Conservation (phyloP, 2,113 vertebrate genomes). For the Syngnathus scovelli region DNA sequence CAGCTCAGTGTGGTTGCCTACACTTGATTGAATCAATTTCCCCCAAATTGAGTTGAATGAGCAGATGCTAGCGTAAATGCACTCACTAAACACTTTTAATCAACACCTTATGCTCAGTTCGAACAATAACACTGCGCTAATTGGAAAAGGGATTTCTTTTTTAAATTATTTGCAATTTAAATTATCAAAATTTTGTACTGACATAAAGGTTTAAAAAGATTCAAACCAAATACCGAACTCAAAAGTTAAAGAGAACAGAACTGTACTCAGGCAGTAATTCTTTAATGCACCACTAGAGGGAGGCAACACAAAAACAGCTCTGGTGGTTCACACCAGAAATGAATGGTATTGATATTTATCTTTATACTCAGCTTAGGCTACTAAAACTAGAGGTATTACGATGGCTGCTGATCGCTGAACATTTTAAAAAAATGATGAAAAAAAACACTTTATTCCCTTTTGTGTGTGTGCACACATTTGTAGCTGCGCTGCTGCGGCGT, state of each 20-base stretch:
- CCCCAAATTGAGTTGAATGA: background rate
- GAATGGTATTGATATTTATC: too few species aligned
- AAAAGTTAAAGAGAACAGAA: too few species aligned
- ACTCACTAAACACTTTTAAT: background rate
- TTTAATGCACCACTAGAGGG: too few species aligned
- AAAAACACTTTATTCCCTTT: background rate
- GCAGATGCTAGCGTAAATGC: background rate
- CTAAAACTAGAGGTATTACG: too few species aligned
- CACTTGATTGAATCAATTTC: background rate
- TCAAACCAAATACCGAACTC: too few species aligned
- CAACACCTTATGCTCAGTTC: background rate
- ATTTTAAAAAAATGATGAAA: too few species aligned
- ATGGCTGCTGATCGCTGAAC: too few species aligned
- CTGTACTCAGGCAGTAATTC: too few species aligned
- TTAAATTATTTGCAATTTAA: background rate
- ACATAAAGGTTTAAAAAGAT: background rate
- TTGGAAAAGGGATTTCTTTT: background rate
- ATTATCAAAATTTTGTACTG: background rate
- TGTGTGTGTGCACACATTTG: background rate
- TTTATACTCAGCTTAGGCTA: too few species aligned
- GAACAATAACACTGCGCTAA: background rate
- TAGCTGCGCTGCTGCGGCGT: slow-evolving; percentile 96
- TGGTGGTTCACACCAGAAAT: too few species aligned
- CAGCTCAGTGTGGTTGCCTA: background rate
- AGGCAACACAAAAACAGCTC: too few species aligned